Conservation (phyloP, 2,113 vertebrate species). For the Phalacrocorax carbo region DNA sequence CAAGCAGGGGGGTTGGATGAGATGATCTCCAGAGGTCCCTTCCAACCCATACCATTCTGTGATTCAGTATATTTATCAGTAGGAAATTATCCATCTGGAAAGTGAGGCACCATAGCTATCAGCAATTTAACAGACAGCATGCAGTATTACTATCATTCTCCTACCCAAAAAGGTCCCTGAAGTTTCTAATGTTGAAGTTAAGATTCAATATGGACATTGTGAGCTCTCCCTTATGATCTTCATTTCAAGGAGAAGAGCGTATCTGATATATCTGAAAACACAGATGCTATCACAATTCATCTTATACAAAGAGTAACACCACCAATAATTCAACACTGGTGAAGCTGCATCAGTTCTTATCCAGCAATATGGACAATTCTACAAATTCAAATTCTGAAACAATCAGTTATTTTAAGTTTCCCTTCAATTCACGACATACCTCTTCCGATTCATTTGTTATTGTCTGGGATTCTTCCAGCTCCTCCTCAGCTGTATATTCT, state of each 20-base stretch:
- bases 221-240: neutral
- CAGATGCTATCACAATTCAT: neutral
- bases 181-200: neutral
- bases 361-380: neutral
- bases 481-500: constrained; percentile 73
- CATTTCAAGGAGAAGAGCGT: neutral
- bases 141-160: neutral
- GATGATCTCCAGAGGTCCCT: no score
- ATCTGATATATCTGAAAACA: neutral
- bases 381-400: neutral
- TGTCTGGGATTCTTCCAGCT: constrained; percentile 71
- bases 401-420: neutral
- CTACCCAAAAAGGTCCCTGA: neutral
- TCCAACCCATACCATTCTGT: no score
- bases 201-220: neutral
- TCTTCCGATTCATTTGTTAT: constrained; percentile 81
- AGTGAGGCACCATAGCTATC: neutral
- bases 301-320: neutral
- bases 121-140: neutral
- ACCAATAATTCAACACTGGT: neutral
- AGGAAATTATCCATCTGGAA: neutral
- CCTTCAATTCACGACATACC: constrained; percentile 68
- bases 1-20: no score
- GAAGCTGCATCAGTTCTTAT: neutral
- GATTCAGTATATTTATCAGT: no score